Evolutionary conservation across 2,113 vertebrate species (phyloP), one percentile per base, ranked within the genome.

Genomic region (Gymnorhina tibicen): DNA sequence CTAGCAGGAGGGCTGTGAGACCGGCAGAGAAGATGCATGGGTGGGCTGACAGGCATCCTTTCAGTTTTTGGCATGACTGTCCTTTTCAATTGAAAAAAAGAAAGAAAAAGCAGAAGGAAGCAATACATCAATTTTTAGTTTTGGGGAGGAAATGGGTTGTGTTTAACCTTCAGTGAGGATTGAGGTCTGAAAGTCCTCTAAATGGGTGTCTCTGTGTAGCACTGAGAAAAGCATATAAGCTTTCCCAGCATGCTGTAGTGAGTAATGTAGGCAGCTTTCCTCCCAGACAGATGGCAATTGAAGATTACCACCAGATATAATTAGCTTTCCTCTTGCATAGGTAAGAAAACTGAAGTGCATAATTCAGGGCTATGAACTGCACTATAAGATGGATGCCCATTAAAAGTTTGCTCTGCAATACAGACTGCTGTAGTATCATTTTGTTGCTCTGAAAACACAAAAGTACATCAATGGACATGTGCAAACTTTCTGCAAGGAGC

Each of bases 221-320:
- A 4, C 64, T 37, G 77, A 70, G 69, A 59, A 92, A 87, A 89
- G 55, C 22, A 1, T 47, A 3, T 42, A 63, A 78, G 42, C 76
- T 70, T 91, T 93, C 86, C 73, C 76, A 33, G 76, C 60, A 23
- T 81, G 87, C 80, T 24, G 10, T 74, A 13, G 79, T 67, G 83
- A 67, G 55, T 95, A 24, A 87, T 87, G 63, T 55, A 87, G 93
- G 73, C 95, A 89, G 93, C 93, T 95, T 92, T 96, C 83, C 83
- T 93, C 20, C 32, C 50, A 64, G 93, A 89, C 96, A 95, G 94
- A 95, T 95, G 96, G 93, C 42, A 70, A 5, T 18, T 84, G 89
- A 67, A 92, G 96, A 97, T 95, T 95, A 92, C 72, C 8, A 55
- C 86, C 60, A 50, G 52, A 89, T 72, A 37, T 44, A 92, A 96